Evolutionary conservation across 1,140 invertebrate genomes (phyloP), one percentile per base, ranked within the genome.

Genomic region (Hydropsyche tenuis): DNA sequence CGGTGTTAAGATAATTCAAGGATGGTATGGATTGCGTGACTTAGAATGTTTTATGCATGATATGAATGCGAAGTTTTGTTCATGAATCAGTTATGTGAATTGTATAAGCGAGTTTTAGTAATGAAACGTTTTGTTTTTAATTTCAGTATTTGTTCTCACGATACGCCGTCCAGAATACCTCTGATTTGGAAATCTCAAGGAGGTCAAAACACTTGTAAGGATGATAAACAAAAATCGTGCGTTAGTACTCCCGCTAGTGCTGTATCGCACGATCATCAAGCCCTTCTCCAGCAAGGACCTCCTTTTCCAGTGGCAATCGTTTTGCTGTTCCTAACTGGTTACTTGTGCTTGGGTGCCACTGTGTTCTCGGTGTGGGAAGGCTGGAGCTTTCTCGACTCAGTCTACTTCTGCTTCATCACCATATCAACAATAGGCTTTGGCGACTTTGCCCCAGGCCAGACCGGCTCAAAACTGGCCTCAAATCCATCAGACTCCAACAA

Each of bases 401-500:
- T 91, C 18, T 96, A 96, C 82, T 95, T 95, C 82, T 94, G 93
- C 80, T 96, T 96, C 81, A 92, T 95, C 30, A 94, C 94, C 0
- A 86, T 96, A 63, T 91, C 92, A 0, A 96, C 94, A 0, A 95
- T 96, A 51, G 94, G 94, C 14, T 93, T 96, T 74, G 93, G 93
- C 3, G 94, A 96, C 79, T 90, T 93, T 77, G 88, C 93, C 18
- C 93, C 93, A 1, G 75, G 75, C 86, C 88, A 45, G 85, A 85
- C 68, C 81, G 87, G 76, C 74, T 89, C 80, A 79, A 88, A 81
- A 80, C 82, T 79, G 1, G 82, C 82, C n/a, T 78, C 80, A 4
- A 84, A 84, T 77, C 81, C 75, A 53, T 82, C 86, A 2, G 89
- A 90, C 46, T 88, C 85, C 20, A 87, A 88, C 1, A 87, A 86